Evolutionary conservation across 2,113 vertebrate genomes (phyloP), one percentile per base, ranked within the genome.

Genomic region (Sialia sialis): DNA sequence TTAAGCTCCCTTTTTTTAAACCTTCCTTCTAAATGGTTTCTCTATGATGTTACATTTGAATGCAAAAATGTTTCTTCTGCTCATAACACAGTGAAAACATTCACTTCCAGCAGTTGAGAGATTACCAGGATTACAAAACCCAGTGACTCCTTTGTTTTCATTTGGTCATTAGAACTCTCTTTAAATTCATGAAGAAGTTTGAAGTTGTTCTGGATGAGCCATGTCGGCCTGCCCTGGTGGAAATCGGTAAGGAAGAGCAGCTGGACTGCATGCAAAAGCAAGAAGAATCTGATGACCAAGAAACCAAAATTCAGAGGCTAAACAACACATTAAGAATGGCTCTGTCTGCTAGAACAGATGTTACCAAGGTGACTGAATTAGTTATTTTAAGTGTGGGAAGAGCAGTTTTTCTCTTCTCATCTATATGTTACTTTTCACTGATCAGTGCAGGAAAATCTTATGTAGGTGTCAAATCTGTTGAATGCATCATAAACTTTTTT

Each of bases 151-250:
- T 69, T 43, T 91, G 22, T 16, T 87, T 94, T 80, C 56, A 8
- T 84, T 56, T 95, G 92, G 16, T 91, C 56, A 58, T 78, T 95
- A 99, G 99, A 94, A 99, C 98, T 18, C 98, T 99, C 17, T 99
- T 99, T 93, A 99, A 99, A 97, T 99, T 98, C 97, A 98, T 99
- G 95, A 99, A 98, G 98, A 99, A 99, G 95, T 99, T 99, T 95
- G 98, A 99, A 96, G 97, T 96, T 69, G 97, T 97, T 51, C 97
- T 99, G 90, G 97, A 77, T 78, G 98, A 98, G 72, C 98, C 99
- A 0, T 98, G 99, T 91, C 93, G 12, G 32, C 97, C 98, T 23
- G 97, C 97, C 27, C 97, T 99, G 95, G 97, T 99, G 83, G 99
- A 99, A 91, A 97, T 97, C 89, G 98, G 97, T 38, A 98, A 94